Base-by-base conservation (phyloP, 2,888 invertebrate species). In the Embidobia sp. region DNA sequence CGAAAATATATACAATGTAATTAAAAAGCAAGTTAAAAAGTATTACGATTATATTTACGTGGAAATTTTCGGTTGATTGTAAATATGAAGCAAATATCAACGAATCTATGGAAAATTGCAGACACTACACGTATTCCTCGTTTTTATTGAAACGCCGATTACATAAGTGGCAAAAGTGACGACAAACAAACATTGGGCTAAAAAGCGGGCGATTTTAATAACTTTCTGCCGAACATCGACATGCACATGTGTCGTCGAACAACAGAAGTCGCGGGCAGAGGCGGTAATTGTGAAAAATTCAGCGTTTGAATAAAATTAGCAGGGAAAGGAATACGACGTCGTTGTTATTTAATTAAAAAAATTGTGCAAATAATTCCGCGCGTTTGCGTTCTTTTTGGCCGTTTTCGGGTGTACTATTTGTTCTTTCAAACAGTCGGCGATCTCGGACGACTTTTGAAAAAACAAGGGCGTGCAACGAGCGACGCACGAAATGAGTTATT, bases 401-500 rank as follows among this genome's bases (percentile, higher is more conserved):
- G n/a, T 15, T 15, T 57, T 57, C 5, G 22, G 40, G 44, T 59
- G 29, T 46, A 63, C 63, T 66, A 74, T 75, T 75, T 61, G 67
- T 61, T 55, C 61, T 67, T 67, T 67, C 61, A 18, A 18, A 18
- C 53, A 49, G 57, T 57, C 64, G 27, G 42, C n/a, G 59, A 61
- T 70, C 59, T 46, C 70, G 70, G 27, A 5, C 59, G 49, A 59
- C 74, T 67, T 67, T 55, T 64, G 57, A 67, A 78, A 69, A 75
- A 66, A 64, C 51, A 42, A 40, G 64, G 51, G 57, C 29, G 66
- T 18, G 33, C 51, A 29, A 46, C 57, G 73, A 51, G 53, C 37
- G 13, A 35, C 49, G 69, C 66, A 66, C 81, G 82, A 85, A 85
- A 83, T 83, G 81, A 83, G 83, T 84, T 85, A 84, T 85, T 85